phyloP scores from a whole-genome alignment of 1,140 invertebrate species.

The Aphidius gifuensis region DNA sequence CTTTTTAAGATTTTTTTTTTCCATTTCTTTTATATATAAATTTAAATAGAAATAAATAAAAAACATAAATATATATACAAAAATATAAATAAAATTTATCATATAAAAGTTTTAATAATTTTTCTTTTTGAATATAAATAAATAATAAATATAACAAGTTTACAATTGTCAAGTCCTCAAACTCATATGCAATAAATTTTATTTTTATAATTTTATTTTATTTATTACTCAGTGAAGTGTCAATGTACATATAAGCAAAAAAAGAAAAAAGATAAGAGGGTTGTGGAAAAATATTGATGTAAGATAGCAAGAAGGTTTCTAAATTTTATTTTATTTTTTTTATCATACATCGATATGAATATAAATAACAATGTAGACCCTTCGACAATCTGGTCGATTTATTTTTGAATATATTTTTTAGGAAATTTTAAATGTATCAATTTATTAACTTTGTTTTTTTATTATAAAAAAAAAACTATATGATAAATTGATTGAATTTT shows the following conservation, averaged over 20 bases:
- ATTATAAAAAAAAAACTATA: too few relatives aligned
- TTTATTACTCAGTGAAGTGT: constrained; percentile 34
- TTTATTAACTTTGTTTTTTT: too few relatives aligned
- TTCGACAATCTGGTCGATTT: constrained; percentile 6
- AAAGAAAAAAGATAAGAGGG: not conserved
- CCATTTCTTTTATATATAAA: too few relatives aligned
- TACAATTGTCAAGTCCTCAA: constrained; percentile 36
- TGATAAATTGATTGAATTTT: too few relatives aligned
- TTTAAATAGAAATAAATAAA: too few relatives aligned
- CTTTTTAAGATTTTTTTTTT: too few relatives aligned
- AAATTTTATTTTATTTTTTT: constrained; percentile 29
- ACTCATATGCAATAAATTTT: constrained; percentile 54
- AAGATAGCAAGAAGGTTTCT: constrained; percentile 29
- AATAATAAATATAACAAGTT: too few relatives aligned
- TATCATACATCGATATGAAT: constrained; percentile 42
- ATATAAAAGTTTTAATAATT: too few relatives aligned
- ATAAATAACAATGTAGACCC: constrained; percentile 34
- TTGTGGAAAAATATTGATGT: constrained; percentile 9
- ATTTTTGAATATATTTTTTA: too few relatives aligned
- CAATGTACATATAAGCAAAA: not conserved
- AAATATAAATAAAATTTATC: too few relatives aligned
- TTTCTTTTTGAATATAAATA: not conserved
- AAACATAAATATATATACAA: too few relatives aligned
- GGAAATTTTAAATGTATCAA: too few relatives aligned
- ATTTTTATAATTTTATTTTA: constrained; percentile 36